These are phyloP conservation scores for Erpobdella octoculata DNA, from an alignment of 2,888 invertebrate species.

Conservation along the genomic window DNA sequence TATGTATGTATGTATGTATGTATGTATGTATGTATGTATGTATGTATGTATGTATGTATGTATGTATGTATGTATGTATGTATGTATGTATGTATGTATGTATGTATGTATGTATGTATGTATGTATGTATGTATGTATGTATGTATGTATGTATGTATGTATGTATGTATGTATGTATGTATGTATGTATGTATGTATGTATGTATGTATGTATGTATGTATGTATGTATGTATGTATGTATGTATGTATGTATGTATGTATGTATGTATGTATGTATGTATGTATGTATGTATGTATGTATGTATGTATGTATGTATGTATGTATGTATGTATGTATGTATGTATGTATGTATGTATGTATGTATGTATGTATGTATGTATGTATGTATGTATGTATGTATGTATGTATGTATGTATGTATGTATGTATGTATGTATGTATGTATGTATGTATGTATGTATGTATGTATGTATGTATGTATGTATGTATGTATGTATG, in stretches of 20 bases:
- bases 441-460: neutral
- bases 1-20: too few species aligned
- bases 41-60: neutral
- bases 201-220: constrained; percentile 1
- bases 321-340: neutral
- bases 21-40: too few species aligned
- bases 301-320: neutral
- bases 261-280: constrained; percentile 1
- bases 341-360: neutral
- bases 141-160: too few species aligned
- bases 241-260: constrained; percentile 1
- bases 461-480: neutral
- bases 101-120: constrained; percentile 1
- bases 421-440: neutral
- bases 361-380: neutral
- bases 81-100: constrained; percentile 1
- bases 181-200: neutral
- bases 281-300: neutral
- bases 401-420: neutral
- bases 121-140: constrained; percentile 1
- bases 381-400: neutral
- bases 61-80: neutral
- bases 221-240: constrained; percentile 1
- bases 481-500: neutral
- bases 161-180: too few species aligned